Evolutionary conservation across 2,888 invertebrate species (phyloP).

Genomic region (Tyria jacobaeae): DNA sequence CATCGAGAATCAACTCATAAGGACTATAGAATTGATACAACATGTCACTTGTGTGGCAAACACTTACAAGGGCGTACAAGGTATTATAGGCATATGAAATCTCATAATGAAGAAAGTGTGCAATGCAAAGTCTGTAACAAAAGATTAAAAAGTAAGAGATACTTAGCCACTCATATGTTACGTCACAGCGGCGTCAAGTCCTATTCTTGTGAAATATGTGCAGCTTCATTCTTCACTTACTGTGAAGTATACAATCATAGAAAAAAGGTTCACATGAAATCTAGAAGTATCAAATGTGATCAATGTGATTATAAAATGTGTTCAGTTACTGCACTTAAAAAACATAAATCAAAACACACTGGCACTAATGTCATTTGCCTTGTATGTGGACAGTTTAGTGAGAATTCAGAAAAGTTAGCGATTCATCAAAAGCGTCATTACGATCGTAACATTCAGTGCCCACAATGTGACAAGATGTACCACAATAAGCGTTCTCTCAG

Average conservation of each 20-base stretch:
- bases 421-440: slow-evolving; percentile 67
- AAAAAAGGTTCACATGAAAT: slow-evolving; percentile 58
- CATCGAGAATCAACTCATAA: slow-evolving; percentile 69
- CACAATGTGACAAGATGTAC: slow-evolving; percentile 64
- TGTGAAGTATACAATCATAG: slow-evolving; percentile 71
- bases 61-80: slow-evolving; percentile 60
- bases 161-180: slow-evolving; percentile 61
- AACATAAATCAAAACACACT: slow-evolving; percentile 64
- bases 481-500: slow-evolving; percentile 50
- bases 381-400: slow-evolving; percentile 68
- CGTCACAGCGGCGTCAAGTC: slow-evolving; percentile 68
- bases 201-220: slow-evolving; percentile 72
- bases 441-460: slow-evolving; percentile 64
- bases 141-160: slow-evolving; percentile 52
- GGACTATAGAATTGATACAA: slow-evolving; percentile 57
- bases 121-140: slow-evolving; percentile 51
- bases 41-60: slow-evolving; percentile 75
- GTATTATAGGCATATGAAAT: slow-evolving; percentile 64
- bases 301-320: slow-evolving; percentile 63
- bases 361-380: slow-evolving; percentile 62
- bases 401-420: slow-evolving; percentile 57
- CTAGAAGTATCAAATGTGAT: slow-evolving; percentile 60
- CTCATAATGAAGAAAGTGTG: slow-evolving; percentile 47
- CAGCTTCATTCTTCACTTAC: slow-evolving; percentile 65
- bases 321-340: slow-evolving; percentile 49